Conservation (phyloP, 2,797 vertebrate genomes). For the Rachycentron canadum region DNA sequence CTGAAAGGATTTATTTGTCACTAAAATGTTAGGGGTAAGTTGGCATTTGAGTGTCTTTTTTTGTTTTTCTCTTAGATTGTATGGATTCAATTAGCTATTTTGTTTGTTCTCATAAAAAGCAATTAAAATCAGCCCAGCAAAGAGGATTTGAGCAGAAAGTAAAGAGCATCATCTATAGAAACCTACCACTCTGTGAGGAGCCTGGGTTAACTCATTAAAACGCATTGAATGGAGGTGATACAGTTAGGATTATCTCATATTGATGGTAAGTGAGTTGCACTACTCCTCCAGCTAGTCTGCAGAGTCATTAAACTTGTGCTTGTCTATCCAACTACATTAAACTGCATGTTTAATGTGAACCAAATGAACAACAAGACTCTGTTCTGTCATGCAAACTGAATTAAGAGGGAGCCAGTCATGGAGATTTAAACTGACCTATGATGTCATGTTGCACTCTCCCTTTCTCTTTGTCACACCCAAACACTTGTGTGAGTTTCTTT, state of each 20-base stretch:
- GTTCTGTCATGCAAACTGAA: conserved; percentile 44
- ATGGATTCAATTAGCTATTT: not conserved
- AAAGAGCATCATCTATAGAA: too few relatives aligned
- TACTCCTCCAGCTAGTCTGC: not conserved
- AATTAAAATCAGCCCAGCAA: not conserved
- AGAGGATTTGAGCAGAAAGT: not conserved
- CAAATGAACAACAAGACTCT: conserved; percentile 33
- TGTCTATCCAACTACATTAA: not conserved
- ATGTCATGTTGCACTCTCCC: conserved; percentile 39
- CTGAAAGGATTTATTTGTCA: conserved; percentile 59
- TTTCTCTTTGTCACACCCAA: conserved; percentile 17
- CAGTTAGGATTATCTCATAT: not conserved
- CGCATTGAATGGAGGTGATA: not conserved
- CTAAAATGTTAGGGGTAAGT: conserved; percentile 35
- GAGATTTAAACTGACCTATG: conserved; percentile 47
- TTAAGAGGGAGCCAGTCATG: conserved; percentile 27
- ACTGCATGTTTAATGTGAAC: conserved; percentile 34
- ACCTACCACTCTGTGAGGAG: too few relatives aligned
- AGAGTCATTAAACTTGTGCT: conserved; percentile 4
- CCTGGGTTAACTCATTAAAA: too few relatives aligned
- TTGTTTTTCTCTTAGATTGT: not conserved
- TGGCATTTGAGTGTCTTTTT: conserved; percentile 24
- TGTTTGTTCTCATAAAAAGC: not conserved
- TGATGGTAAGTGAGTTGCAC: not conserved
- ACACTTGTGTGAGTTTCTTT: conserved; percentile 1